Percentiles rank a stretch among this genome's conserved stretches.
These are phyloP conservation scores for Cheirogaleus medius DNA, from an alignment of 2,113 vertebrate species.

Conservation along the genomic window DNA sequence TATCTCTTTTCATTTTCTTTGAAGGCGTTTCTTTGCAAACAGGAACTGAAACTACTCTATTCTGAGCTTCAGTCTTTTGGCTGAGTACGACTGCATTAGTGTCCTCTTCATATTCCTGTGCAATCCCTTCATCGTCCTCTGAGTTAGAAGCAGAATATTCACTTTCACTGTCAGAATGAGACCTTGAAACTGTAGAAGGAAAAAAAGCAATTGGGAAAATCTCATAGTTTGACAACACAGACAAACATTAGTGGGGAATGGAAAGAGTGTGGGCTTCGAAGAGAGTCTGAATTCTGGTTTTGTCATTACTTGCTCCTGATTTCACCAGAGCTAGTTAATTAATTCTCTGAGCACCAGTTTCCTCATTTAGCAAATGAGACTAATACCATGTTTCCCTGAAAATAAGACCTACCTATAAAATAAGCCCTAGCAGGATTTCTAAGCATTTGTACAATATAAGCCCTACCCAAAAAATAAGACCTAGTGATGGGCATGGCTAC, in stretches of 20 bases:
- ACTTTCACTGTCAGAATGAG: constrained; percentile 75
- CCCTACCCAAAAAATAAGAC: too few relatives aligned
- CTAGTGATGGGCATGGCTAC: too few relatives aligned
- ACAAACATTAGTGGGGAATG: not conserved
- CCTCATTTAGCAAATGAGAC: not conserved
- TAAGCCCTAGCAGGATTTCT: too few relatives aligned
- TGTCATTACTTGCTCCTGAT: not conserved
- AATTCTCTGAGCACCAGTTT: not conserved
- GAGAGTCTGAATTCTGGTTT: constrained; percentile 2
- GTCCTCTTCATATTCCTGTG: constrained; percentile 56
- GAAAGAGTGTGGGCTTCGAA: not conserved
- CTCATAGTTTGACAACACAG: not conserved
- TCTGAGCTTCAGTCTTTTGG: constrained; percentile 34
- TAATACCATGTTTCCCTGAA: too few relatives aligned
- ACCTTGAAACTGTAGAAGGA: constrained; percentile 17
- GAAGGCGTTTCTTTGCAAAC: constrained; percentile 56
- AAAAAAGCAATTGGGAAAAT: not conserved
- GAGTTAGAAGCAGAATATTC: constrained; percentile 77
- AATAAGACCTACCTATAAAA: too few relatives aligned
- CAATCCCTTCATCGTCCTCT: constrained; percentile 58
- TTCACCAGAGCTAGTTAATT: constrained; percentile 1
- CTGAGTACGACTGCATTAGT: not conserved
- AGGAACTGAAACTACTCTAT: constrained; percentile 24
- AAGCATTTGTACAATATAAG: too few relatives aligned
- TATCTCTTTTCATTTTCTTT: constrained; percentile 72